A percentile compares a stretch with the other conserved stretches of the same genome.
phyloP scores from a whole-genome alignment of 2,888 invertebrate species.

The Clusia tigrina region DNA sequence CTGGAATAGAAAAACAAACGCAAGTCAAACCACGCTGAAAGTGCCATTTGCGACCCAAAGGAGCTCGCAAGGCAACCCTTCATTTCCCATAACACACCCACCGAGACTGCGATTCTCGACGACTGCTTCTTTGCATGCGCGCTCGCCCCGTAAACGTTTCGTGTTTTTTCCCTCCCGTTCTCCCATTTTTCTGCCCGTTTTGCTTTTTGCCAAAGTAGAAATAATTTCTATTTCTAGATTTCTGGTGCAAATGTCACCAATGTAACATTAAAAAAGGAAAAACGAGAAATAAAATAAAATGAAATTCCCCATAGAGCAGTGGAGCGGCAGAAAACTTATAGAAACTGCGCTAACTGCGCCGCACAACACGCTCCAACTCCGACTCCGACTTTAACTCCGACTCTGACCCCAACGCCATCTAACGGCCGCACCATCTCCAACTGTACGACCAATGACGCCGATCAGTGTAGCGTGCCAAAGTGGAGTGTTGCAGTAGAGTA shows the following conservation, averaged over 20 bases:
- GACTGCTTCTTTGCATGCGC: too few species aligned
- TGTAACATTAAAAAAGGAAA: not conserved
- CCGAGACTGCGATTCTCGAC: not conserved
- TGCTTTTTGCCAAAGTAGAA: too few species aligned
- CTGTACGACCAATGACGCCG: too few species aligned
- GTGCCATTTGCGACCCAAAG: not conserved
- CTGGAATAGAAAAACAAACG: not conserved
- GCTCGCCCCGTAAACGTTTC: too few species aligned
- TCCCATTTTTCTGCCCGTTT: too few species aligned
- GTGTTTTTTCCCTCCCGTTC: too few species aligned
- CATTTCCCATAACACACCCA: not conserved
- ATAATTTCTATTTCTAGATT: not conserved
- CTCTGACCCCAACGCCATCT: too few species aligned
- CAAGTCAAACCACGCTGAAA: not conserved
- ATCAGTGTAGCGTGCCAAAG: not conserved
- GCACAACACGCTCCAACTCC: too few species aligned
- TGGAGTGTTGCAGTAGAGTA: not conserved
- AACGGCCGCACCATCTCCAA: too few species aligned
- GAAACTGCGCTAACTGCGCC: too few species aligned
- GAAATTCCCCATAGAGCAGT: not conserved
- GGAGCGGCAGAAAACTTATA: slow-evolving; percentile 5
- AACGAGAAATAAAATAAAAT: not conserved
- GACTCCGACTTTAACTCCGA: too few species aligned
- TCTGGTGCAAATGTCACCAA: slow-evolving; percentile 4
- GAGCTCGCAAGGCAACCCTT: slow-evolving; percentile 4